phyloP scores from a whole-genome alignment of 2,888 invertebrate genomes.

The Bibio marci region DNA sequence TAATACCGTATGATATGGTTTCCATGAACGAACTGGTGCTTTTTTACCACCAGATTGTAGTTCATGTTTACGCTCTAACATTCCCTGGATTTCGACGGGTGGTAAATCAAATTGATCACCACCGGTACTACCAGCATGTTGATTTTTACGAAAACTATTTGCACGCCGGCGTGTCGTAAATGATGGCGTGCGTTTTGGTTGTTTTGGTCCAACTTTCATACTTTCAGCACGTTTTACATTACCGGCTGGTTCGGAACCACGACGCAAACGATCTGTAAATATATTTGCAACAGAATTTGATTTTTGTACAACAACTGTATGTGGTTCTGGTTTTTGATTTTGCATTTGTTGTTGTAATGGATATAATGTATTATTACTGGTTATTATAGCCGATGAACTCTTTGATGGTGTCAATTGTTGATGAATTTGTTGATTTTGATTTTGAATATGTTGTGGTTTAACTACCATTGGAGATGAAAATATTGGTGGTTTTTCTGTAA shows the following conservation, averaged over 20 bases:
- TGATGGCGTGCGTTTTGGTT: slow-evolving; percentile 80
- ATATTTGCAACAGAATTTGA: slow-evolving; percentile 40
- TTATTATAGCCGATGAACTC: slow-evolving; percentile 1
- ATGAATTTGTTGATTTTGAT: slow-evolving; percentile 14
- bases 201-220: slow-evolving; percentile 70
- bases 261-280: slow-evolving; percentile 46
- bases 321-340: background rate
- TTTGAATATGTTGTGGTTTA: slow-evolving; percentile 10
- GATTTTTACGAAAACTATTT: slow-evolving; percentile 67
- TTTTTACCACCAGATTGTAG: slow-evolving; percentile 84
- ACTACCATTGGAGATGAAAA: slow-evolving; percentile 27
- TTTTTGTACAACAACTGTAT: slow-evolving; percentile 32
- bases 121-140: slow-evolving; percentile 33
- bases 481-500: slow-evolving; percentile 29
- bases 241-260: slow-evolving; percentile 29
- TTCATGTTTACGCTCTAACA: slow-evolving; percentile 87
- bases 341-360: background rate
- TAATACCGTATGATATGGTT: slow-evolving; percentile 81
- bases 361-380: slow-evolving; percentile 15
- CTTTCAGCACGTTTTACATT: slow-evolving; percentile 73
- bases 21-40: slow-evolving; percentile 92
- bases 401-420: slow-evolving; percentile 12
- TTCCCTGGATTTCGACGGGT: slow-evolving; percentile 81
- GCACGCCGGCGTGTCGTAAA: slow-evolving; percentile 84
- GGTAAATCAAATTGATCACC: slow-evolving; percentile 38